Evolutionary conservation across 2,888 invertebrate genomes (phyloP).

Genomic region (Meghimatium bilineatum): DNA sequence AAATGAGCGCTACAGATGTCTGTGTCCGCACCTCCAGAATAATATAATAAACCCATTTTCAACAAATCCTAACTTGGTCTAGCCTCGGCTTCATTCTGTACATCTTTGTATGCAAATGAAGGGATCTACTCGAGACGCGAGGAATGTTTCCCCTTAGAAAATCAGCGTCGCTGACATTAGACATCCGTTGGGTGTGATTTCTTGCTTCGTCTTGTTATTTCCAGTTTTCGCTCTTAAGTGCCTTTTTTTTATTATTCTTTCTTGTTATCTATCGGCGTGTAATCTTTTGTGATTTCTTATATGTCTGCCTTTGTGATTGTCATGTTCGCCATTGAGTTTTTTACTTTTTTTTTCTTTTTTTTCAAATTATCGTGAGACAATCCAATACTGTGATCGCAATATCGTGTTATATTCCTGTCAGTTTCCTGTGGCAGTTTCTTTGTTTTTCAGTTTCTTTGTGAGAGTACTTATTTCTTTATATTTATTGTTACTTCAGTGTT

Average conservation of each 20-base stretch:
- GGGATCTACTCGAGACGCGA: neutral
- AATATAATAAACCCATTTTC: neutral
- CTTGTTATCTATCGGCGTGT: neutral
- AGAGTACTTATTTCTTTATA: too few relatives aligned
- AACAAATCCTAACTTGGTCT: neutral
- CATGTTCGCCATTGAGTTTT: neutral
- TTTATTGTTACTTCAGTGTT: too few relatives aligned
- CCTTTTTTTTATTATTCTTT: neutral
- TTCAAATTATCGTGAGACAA: too few relatives aligned
- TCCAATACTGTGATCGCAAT: too few relatives aligned
- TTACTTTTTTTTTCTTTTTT: neutral
- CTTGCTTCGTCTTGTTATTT: neutral
- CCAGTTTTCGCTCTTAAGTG: neutral
- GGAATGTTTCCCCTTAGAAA: neutral
- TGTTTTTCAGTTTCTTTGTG: too few relatives aligned
- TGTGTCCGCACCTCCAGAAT: neutral
- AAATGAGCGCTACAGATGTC: neutral
- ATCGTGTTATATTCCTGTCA: too few relatives aligned
- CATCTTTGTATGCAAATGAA: constrained; percentile 22
- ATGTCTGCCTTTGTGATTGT: neutral
- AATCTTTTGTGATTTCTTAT: neutral
- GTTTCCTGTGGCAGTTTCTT: too few relatives aligned
- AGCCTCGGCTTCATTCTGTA: neutral
- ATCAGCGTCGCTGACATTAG: neutral
- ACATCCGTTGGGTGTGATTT: constrained; percentile 10